Base-by-base conservation (phyloP, 2,797 vertebrate genomes). In the Chlorospingus semifuscus region DNA sequence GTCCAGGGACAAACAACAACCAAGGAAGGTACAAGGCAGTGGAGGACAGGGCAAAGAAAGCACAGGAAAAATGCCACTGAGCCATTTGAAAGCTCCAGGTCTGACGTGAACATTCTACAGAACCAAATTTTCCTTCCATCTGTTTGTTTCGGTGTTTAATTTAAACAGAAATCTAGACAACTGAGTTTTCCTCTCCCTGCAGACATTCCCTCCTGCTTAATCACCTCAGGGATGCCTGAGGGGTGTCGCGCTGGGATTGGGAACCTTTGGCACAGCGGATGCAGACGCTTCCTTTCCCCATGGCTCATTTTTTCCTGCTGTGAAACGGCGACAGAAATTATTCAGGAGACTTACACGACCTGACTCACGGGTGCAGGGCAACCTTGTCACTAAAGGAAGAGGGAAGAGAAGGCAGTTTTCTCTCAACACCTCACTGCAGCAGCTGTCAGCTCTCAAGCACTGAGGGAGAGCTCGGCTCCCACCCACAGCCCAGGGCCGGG, bases 241-340 rank as follows among this genome's bases (percentile, higher is more conserved):
- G 1, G n/a, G 29, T 4, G 2, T 9, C 0, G 0, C 3, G 11
- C 23, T 39, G 30, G 60, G 64, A 72, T 23, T 0, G 11, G 64
- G 50, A 89, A 83, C 71, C 89, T 81, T 60, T 53, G 42, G n/a
- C 72, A 74, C 41, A 41, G 75, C 0, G 1, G 68, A 92, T 13
- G 30, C 84, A 80, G 78, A 36, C 0, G 0, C 83, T 87, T 86
- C 89, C 93, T 80, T 49, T 74, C 82, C 50, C 42, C 11, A 2
- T 90, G 89, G 55, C 66, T 96, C 94, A 96, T 76, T 85, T 94
- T 91, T 92, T 92, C 96, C 93, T 75, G 3, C 79, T 71, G 52
- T 5, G 61, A 93, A 88, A 93, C 20, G 56, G 75, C 68, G 56
- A 53, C 68, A 36, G 32, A 49, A 59, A 55, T 63, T 41, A 70